Evolutionary conservation across 2,113 vertebrate species (phyloP).

Genomic region (Ellobius talpinus): DNA sequence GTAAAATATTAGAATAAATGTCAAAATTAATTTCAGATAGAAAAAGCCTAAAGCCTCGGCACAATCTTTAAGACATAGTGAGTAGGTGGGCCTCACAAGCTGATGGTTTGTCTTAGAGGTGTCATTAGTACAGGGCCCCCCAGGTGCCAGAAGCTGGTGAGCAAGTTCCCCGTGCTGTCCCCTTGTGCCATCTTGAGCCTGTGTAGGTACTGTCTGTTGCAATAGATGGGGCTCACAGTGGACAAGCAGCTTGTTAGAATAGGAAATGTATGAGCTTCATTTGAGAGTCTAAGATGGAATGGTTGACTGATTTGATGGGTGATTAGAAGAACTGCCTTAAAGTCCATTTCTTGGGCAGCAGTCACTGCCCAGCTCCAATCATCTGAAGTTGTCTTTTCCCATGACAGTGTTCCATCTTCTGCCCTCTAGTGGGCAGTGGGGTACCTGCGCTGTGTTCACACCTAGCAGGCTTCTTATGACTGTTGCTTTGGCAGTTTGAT

Average conservation of each 20-base stretch:
- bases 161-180: neutral
- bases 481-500: neutral
- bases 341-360: neutral
- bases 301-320: conserved; percentile 39
- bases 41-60: neutral
- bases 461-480: neutral
- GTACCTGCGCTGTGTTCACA: neutral
- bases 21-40: neutral
- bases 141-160: fast-evolving
- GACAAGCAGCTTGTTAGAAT: neutral
- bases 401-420: neutral
- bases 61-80: neutral
- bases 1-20: neutral
- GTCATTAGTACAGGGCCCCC: fast-evolving
- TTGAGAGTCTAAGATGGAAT: neutral
- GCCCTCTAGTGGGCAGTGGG: neutral
- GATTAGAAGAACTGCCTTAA: neutral
- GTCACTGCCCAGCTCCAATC: neutral
- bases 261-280: neutral
- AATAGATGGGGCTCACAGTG: neutral
- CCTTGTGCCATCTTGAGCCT: neutral
- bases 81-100: neutral
- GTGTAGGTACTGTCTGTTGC: neutral
- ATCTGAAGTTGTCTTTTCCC: neutral
- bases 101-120: neutral